Conservation (phyloP, 2,888 invertebrate species). For the Galerucella nymphaeae region DNA sequence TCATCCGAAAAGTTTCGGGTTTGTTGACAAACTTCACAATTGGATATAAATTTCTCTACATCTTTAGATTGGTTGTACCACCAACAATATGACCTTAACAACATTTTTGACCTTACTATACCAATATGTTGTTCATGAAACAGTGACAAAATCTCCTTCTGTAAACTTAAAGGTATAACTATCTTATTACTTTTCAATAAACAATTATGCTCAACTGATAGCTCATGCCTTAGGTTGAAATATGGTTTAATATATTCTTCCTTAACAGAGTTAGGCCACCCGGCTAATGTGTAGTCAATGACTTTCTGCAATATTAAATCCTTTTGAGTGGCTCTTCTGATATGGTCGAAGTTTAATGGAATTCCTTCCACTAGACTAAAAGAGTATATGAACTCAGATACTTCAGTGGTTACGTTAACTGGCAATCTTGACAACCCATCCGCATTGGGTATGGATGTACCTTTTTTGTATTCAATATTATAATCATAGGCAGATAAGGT, state of each 20-base stretch:
- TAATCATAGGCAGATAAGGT: conserved; percentile 39
- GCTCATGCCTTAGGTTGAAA: conserved; percentile 20
- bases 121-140: conserved; percentile 37
- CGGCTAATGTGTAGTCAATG: conserved; percentile 17
- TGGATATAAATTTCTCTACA: too few relatives aligned
- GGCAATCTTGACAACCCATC: too few relatives aligned
- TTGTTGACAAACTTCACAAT: too few relatives aligned
- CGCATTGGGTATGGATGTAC: conserved; percentile 37
- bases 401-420: conserved; percentile 50
- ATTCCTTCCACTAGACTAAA: conserved; percentile 45
- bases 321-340: conserved; percentile 11
- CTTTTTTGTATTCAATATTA: conserved; percentile 40
- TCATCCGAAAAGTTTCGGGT: too few relatives aligned
- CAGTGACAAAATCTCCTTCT: conserved; percentile 19
- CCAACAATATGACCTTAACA: too few relatives aligned
- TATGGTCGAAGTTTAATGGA: conserved; percentile 19
- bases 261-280: conserved; percentile 20
- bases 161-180: conserved; percentile 20
- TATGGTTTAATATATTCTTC: conserved; percentile 23
- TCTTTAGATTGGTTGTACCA: too few relatives aligned
- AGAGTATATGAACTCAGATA: conserved; percentile 55
- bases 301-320: conserved; percentile 18
- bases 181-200: conserved; percentile 13
- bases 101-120: too few relatives aligned
- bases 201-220: conserved; percentile 10